A percentile compares a stretch with the other conserved stretches of the same genome.
phyloP scores from a whole-genome alignment of 2,113 vertebrate species.

The Solea solea region DNA sequence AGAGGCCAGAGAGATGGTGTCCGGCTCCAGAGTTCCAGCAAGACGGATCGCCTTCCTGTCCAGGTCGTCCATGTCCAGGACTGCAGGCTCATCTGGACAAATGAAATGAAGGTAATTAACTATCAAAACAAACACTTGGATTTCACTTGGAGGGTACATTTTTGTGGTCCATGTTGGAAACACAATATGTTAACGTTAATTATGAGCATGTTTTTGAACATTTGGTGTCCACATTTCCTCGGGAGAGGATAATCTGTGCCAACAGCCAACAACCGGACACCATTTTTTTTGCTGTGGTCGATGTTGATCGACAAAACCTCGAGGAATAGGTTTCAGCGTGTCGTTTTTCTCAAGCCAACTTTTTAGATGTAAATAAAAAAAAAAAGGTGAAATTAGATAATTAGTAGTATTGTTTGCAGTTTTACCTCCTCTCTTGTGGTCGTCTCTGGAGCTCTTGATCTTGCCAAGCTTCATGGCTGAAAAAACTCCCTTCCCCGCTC shows the following conservation, averaged over 20 bases:
- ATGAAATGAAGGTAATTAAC: neutral
- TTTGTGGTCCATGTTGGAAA: too few species aligned
- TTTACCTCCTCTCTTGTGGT: slow-evolving; percentile 85
- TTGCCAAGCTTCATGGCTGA: slow-evolving; percentile 93
- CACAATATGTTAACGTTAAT: too few species aligned
- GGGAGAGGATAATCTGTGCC: too few species aligned
- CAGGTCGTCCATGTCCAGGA: slow-evolving; percentile 92
- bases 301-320: too few species aligned
- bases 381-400: too few species aligned
- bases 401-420: neutral
- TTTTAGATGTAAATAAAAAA: too few species aligned
- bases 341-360: too few species aligned
- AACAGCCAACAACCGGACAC: too few species aligned
- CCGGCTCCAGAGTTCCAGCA: slow-evolving; percentile 86
- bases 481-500: slow-evolving; percentile 90
- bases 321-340: too few species aligned
- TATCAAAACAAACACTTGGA: neutral
- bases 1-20: slow-evolving; percentile 92
- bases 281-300: too few species aligned
- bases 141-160: too few species aligned
- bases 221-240: too few species aligned
- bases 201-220: neutral
- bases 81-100: slow-evolving; percentile 87
- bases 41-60: slow-evolving; percentile 85
- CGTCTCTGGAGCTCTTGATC: slow-evolving; percentile 84